Evolutionary conservation across 2,888 invertebrate species (phyloP), one percentile per base, ranked within the genome.

Genomic region (Choreutis nemorana): DNA sequence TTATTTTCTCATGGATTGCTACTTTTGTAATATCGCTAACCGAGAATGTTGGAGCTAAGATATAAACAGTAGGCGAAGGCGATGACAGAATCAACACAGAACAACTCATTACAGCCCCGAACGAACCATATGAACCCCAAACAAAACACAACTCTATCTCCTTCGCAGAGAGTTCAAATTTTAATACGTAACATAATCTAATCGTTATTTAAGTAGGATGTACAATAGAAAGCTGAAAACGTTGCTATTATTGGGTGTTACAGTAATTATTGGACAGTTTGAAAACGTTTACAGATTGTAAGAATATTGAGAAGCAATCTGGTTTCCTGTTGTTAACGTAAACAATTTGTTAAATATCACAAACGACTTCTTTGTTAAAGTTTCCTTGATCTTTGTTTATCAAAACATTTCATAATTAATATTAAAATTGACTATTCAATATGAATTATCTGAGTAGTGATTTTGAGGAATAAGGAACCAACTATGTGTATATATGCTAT

Each of bases 181-280:
- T n/a, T n/a, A n/a, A n/a, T n/a, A n/a, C n/a, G n/a, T 22, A 6
- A 22, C 21, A 25, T 33, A 37, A 52, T 40, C 45, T 40, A 57
- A 58, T 56, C 43, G 54, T 45, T 41, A 31, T 40, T 46, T 44
- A 37, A 59, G 50, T 51, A 54, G 55, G 50, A 55, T 60, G 41
- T 54, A 62, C 59, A 67, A 68, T 67, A 66, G 66, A 57, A 67
- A 65, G 64, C 71, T 65, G 63, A 60, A 63, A 66, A 56, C 59
- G 40, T 55, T 55, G 63, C 72, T 75, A 75, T 75, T 72, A 78
- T 77, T 71, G 60, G 73, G 78, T 78, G 78, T 65, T 71, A 75
- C 59, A 52, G 53, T 59, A 65, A 71, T 72, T 75, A 75, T 78
- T 77, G 75, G 78, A 77, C 78, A 77, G 75, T 64, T 78, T 77